phyloP scores from a whole-genome alignment of 2,888 invertebrate genomes.

The Pollenia amentaria region DNA sequence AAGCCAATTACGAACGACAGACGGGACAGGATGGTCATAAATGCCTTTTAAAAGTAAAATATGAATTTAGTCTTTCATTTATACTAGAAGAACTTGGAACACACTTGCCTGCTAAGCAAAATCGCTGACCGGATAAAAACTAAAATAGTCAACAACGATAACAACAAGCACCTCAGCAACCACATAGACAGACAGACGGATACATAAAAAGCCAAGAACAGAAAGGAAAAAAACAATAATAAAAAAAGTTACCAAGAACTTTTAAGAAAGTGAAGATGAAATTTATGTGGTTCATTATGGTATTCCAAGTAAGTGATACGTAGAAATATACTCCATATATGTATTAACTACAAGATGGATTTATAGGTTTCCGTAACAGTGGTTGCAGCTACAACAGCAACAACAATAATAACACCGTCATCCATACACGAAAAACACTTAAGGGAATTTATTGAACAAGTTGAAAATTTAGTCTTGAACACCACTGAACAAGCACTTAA shows the following conservation, averaged over 20 bases:
- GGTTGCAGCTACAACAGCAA: not conserved
- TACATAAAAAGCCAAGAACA: not conserved
- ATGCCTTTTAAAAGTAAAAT: slow-evolving; percentile 52
- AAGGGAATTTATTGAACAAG: slow-evolving; percentile 66
- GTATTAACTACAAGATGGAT: slow-evolving; percentile 33
- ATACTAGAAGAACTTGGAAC: slow-evolving; percentile 65
- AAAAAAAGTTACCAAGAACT: slow-evolving; percentile 16
- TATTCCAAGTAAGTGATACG: slow-evolving; percentile 56
- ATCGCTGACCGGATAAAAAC: slow-evolving; percentile 37
- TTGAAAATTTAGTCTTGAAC: slow-evolving; percentile 73
- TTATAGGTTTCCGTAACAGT: slow-evolving; percentile 57
- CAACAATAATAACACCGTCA: slow-evolving; percentile 6
- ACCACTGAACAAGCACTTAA: slow-evolving; percentile 74
- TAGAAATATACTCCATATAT: slow-evolving; percentile 33
- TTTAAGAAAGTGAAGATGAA: slow-evolving; percentile 63
- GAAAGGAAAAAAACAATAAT: not conserved
- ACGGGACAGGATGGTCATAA: slow-evolving; percentile 50
- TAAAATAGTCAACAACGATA: slow-evolving; percentile 26
- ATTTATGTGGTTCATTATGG: slow-evolving; percentile 42
- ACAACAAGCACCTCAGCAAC: slow-evolving; percentile 1
- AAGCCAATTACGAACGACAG: slow-evolving; percentile 52
- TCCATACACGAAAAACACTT: slow-evolving; percentile 44
- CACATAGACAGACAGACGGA: not conserved
- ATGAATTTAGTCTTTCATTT: slow-evolving; percentile 59
- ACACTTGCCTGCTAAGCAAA: slow-evolving; percentile 34